Evolutionary conservation across 2,888 invertebrate genomes (phyloP).

Genomic region (Graphium colonna): DNA sequence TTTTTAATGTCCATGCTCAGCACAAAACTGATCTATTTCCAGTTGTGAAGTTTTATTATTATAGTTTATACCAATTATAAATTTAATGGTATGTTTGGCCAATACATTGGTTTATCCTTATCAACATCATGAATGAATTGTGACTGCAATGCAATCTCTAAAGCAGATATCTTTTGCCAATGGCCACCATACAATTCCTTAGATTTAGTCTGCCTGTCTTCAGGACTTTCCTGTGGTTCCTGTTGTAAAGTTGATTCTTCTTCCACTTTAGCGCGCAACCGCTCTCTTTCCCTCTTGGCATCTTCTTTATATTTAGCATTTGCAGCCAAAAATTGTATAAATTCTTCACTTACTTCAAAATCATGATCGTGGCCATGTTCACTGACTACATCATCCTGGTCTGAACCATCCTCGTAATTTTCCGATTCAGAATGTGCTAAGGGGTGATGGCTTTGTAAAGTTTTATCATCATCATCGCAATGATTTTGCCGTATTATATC

Average conservation of each 20-base stretch:
- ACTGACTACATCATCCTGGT: conserved; percentile 26
- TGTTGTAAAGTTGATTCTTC: conserved; percentile 35
- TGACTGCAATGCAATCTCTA: conserved; percentile 86
- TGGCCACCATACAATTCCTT: conserved; percentile 82
- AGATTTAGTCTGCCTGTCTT: conserved; percentile 56
- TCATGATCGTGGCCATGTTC: conserved; percentile 35
- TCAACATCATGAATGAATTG: conserved; percentile 83
- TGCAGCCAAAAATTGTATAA: conserved; percentile 80
- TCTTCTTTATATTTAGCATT: conserved; percentile 78
- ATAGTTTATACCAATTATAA: too few species aligned
- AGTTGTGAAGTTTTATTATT: too few species aligned
- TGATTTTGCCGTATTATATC: conserved; percentile 65
- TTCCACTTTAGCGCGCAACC: conserved; percentile 38
- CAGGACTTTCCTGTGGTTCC: conserved; percentile 37
- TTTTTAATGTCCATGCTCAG: conserved; percentile 2
- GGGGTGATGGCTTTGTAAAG: conserved; percentile 30
- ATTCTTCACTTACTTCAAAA: conserved; percentile 79
- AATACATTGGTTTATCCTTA: conserved; percentile 80
- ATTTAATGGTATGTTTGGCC: conserved; percentile 87
- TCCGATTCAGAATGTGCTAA: conserved; percentile 29
- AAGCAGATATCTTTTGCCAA: conserved; percentile 83
- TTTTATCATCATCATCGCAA: conserved; percentile 17
- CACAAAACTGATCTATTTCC: too few species aligned
- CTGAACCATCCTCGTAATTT: conserved; percentile 1
- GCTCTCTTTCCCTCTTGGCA: conserved; percentile 48